phyloP scores from a whole-genome alignment of 1,140 invertebrate species.

The Aporrectodea caliginosa region DNA sequence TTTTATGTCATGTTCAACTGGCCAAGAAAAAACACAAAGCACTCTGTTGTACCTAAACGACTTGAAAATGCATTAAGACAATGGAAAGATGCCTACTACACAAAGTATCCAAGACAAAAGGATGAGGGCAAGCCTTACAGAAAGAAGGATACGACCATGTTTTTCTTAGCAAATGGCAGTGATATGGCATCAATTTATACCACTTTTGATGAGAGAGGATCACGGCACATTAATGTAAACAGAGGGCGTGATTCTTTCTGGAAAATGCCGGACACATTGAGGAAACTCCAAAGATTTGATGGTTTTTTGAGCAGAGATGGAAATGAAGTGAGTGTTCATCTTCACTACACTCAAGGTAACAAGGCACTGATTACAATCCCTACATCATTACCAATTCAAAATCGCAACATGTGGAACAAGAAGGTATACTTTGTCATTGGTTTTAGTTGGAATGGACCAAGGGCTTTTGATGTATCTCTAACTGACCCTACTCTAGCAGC shows the following conservation, averaged over 20 bases:
- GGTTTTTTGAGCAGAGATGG: not conserved
- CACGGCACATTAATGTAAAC: not conserved
- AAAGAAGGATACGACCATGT: constrained; percentile 34
- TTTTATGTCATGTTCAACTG: constrained; percentile 25
- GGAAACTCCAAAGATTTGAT: not conserved
- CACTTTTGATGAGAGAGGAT: not conserved
- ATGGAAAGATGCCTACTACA: constrained; percentile 21
- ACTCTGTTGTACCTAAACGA: not conserved
- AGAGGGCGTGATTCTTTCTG: not conserved
- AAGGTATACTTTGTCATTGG: constrained; percentile 16
- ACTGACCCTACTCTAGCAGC: not conserved
- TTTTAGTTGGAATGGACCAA: constrained; percentile 6
- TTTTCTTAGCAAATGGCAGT: constrained; percentile 34
- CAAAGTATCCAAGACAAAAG: constrained; percentile 29
- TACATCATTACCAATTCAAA: constrained; percentile 1
- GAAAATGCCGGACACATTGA: not conserved
- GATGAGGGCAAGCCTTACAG: constrained; percentile 31
- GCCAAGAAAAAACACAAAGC: constrained; percentile 14
- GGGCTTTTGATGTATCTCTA: constrained; percentile 2
- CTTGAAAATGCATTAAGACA: not conserved
- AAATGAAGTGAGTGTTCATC: not conserved
- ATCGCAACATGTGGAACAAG: constrained; percentile 1
- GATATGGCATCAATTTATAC: constrained; percentile 9
- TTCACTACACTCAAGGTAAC: not conserved
- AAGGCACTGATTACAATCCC: not conserved